phyloP scores from a whole-genome alignment of 1,140 invertebrate genomes.

The Hyles euphorbiae region DNA sequence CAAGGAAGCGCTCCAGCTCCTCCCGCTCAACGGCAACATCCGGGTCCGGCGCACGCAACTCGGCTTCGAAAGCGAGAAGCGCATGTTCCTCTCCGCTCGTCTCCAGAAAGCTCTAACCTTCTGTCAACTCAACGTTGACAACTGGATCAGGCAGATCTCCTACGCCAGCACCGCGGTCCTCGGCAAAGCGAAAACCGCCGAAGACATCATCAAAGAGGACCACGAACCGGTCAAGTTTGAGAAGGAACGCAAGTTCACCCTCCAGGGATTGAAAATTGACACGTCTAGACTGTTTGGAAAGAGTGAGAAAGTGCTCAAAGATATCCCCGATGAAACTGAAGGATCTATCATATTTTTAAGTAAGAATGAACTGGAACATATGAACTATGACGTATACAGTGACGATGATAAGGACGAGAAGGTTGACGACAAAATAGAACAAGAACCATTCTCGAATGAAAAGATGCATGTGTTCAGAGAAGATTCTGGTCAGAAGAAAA shows the following conservation, averaged over 20 bases:
- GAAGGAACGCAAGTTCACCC: conserved; percentile 73
- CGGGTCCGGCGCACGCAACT: conserved; percentile 74
- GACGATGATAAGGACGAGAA: conserved; percentile 72
- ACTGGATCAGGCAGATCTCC: conserved; percentile 75
- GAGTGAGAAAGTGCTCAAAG: conserved; percentile 73
- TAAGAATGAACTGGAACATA: conserved; percentile 78
- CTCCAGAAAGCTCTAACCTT: conserved; percentile 79
- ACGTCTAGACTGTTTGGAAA: conserved; percentile 71
- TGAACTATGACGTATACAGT: conserved; percentile 74
- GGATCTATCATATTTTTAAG: conserved; percentile 79
- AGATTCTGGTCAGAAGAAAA: conserved; percentile 73
- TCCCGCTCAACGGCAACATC: conserved; percentile 72
- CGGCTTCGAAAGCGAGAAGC: conserved; percentile 77
- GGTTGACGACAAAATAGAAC: conserved; percentile 54
- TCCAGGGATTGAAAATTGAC: conserved; percentile 73
- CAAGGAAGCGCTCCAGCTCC: conserved; percentile 61
- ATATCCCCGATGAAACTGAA: conserved; percentile 78
- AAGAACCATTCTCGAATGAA: conserved; percentile 65
- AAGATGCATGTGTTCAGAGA: conserved; percentile 78
- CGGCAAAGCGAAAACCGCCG: conserved; percentile 60
- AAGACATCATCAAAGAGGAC: conserved; percentile 71
- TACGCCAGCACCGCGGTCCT: conserved; percentile 67
- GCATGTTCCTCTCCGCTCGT: conserved; percentile 77
- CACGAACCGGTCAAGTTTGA: conserved; percentile 73
- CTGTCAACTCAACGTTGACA: conserved; percentile 78